Conservation (phyloP, 2,797 vertebrate species). For the Philypnodon macrostomus region DNA sequence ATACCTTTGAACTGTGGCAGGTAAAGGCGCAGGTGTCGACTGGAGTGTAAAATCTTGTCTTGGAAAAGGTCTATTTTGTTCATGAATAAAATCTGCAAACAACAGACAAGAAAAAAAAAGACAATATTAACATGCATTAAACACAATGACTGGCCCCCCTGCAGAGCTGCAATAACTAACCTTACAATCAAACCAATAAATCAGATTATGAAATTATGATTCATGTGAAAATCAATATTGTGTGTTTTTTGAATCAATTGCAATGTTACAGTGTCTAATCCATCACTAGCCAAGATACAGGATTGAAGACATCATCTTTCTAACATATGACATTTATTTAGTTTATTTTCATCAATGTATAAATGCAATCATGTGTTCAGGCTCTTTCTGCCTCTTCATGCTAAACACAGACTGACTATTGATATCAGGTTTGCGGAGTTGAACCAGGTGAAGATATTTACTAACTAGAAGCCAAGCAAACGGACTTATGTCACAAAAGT, state of each 20-base stretch:
- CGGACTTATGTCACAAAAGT: too few relatives aligned
- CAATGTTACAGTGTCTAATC: slow-evolving; percentile 20
- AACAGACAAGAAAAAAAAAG: slow-evolving; percentile 18
- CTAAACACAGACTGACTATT: too few relatives aligned
- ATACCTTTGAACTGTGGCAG: slow-evolving; percentile 77
- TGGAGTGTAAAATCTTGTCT: slow-evolving; percentile 80
- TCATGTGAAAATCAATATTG: slow-evolving; percentile 34
- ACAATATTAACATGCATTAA: too few relatives aligned
- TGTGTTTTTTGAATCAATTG: slow-evolving; percentile 33
- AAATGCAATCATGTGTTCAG: too few relatives aligned
- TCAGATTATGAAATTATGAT: slow-evolving; percentile 19
- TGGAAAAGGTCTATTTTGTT: slow-evolving; percentile 85
- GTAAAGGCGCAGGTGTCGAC: slow-evolving; percentile 74
- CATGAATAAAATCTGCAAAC: slow-evolving; percentile 81
- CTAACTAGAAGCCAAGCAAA: too few relatives aligned
- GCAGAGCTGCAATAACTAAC: slow-evolving; percentile 14
- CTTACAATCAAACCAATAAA: slow-evolving; percentile 30
- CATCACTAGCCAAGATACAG: slow-evolving; percentile 12
- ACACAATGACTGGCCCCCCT: slow-evolving; percentile 10
- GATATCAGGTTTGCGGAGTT: too few relatives aligned
- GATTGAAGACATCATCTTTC: too few relatives aligned
- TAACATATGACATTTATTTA: too few relatives aligned
- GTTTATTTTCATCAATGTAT: too few relatives aligned
- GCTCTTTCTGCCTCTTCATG: too few relatives aligned
- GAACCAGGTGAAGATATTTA: too few relatives aligned